These are phyloP conservation scores for Creontiades dilutus DNA, from an alignment of 2,888 invertebrate species.

Conservation along the genomic window DNA sequence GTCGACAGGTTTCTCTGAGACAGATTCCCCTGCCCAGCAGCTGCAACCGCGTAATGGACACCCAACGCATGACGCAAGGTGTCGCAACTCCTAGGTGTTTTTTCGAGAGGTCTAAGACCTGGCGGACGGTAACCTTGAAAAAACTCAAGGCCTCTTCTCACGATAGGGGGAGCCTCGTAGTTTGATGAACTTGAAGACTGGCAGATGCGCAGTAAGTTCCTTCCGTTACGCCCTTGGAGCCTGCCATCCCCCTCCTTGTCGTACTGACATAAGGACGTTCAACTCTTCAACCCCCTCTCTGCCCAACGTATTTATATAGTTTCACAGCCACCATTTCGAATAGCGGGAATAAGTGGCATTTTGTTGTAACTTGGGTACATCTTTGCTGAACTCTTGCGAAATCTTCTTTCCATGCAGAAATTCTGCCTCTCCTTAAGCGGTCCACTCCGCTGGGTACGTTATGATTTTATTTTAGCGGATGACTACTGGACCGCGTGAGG, in stretches of 20 bases:
- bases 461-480: background rate
- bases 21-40: background rate
- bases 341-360: background rate
- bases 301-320: background rate
- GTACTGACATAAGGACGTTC: constrained; percentile 17
- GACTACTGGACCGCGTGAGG: background rate
- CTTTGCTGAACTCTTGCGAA: background rate
- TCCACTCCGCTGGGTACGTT: no score
- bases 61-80: constrained; percentile 38
- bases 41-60: background rate
- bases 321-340: background rate
- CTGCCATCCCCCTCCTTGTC: background rate
- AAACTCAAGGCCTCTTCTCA: constrained; percentile 31
- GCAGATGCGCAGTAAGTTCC: constrained; percentile 64
- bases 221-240: constrained; percentile 58
- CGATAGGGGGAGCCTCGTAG: background rate
- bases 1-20: no score
- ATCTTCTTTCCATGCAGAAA: no score
- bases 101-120: constrained; percentile 55
- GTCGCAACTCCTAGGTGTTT: constrained; percentile 38
- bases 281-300: background rate
- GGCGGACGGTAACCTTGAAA: constrained; percentile 52
- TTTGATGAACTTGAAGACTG: constrained; percentile 53
- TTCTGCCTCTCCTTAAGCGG: no score
- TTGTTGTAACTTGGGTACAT: background rate